These are phyloP conservation scores for Agrypnus murinus DNA, from an alignment of 2,888 invertebrate species.

Conservation along the genomic window DNA sequence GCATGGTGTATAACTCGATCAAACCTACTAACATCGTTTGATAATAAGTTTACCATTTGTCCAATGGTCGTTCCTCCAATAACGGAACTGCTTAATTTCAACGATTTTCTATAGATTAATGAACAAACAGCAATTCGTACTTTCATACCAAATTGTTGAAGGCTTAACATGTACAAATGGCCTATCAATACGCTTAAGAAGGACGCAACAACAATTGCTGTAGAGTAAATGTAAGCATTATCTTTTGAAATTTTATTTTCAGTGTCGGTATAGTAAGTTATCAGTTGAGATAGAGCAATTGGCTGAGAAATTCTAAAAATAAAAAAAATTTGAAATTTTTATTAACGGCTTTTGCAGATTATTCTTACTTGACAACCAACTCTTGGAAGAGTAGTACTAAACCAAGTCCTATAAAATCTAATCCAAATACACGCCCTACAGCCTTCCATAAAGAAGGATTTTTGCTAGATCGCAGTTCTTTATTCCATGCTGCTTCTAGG, in stretches of 20 bases:
- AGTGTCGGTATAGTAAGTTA: constrained; percentile 76
- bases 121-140: constrained; percentile 88
- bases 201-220: constrained; percentile 81
- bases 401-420: constrained; percentile 57
- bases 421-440: constrained; percentile 60
- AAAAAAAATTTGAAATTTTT: background rate
- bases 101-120: constrained; percentile 84
- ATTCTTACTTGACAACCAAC: constrained; percentile 56
- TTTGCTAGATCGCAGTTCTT: constrained; percentile 50
- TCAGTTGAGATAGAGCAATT: constrained; percentile 73
- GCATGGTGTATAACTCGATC: constrained; percentile 86
- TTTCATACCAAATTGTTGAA: constrained; percentile 88
- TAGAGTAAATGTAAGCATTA: constrained; percentile 85
- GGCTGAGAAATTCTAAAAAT: constrained; percentile 53
- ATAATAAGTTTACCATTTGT: constrained; percentile 74
- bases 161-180: constrained; percentile 90
- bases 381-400: constrained; percentile 52
- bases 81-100: constrained; percentile 81
- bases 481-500: constrained; percentile 74
- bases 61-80: constrained; percentile 88
- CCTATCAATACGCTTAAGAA: constrained; percentile 78
- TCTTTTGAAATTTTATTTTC: constrained; percentile 66
- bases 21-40: constrained; percentile 91
- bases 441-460: constrained; percentile 59
- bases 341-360: background rate